Evolutionary conservation across 1,140 invertebrate genomes (phyloP).

Genomic region (honey bee (Apis mellifera)): Amel_HAv3.1 CM009939.2:9126501-9127000

Average conservation of each 20-base stretch:
- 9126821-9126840: background rate
- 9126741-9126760: background rate
- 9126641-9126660: no score
- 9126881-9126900: background rate
- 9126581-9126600: no score
- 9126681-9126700: no score
- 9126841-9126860: background rate
- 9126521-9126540: no score
- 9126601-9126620: no score
- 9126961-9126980: background rate
- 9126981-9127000: no score
- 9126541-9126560: no score
- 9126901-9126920: background rate
- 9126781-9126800: background rate
- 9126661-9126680: no score
- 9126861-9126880: background rate
- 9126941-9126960: background rate
- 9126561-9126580: no score
- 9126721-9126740: background rate
- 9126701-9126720: no score
- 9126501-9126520: no score
- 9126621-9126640: no score
- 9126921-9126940: background rate
- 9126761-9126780: background rate
- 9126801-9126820: background rate